Percentiles rank a stretch among this genome's conserved stretches.
These are phyloP conservation scores for Ashinkailepas kermadecensis DNA, from an alignment of 2,888 invertebrate genomes.

Conservation along the genomic window DNA sequence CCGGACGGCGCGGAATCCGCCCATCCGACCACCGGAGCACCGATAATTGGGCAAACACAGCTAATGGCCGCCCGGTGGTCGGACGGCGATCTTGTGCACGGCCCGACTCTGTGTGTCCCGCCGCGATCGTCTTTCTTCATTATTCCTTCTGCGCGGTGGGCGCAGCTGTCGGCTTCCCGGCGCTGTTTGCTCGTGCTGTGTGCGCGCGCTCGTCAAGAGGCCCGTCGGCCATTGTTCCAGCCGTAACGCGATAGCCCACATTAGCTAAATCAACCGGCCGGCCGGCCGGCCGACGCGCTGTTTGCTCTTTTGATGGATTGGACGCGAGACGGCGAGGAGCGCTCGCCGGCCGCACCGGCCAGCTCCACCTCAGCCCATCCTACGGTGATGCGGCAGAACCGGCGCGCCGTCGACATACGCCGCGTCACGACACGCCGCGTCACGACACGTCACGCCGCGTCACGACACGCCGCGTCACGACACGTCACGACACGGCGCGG, in stretches of 20 bases:
- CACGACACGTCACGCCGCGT: neutral
- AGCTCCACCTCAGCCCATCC: neutral
- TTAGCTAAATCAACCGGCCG: conserved; percentile 19
- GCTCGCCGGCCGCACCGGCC: neutral
- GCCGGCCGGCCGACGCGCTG: neutral
- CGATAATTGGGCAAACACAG: conserved; percentile 6
- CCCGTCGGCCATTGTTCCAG: neutral
- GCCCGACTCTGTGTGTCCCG: neutral
- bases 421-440: neutral
- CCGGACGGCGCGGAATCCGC: too few species aligned
- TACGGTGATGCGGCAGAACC: neutral
- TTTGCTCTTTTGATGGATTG: conserved; percentile 19
- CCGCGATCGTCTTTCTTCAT: conserved; percentile 1
- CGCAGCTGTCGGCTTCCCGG: conserved; percentile 3
- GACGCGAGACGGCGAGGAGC: neutral
- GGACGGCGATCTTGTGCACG: neutral
- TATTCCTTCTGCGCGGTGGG: neutral
- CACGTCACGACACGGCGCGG: neutral
- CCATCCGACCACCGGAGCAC: too few species aligned
- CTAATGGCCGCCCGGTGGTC: neutral
- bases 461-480: neutral
- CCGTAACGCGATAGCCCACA: conserved; percentile 14
- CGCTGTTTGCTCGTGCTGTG: neutral
- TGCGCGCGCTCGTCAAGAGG: neutral
- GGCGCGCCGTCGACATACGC: neutral